phyloP scores from a whole-genome alignment of 2,113 vertebrate species.

The Myiagra hebetior region DNA sequence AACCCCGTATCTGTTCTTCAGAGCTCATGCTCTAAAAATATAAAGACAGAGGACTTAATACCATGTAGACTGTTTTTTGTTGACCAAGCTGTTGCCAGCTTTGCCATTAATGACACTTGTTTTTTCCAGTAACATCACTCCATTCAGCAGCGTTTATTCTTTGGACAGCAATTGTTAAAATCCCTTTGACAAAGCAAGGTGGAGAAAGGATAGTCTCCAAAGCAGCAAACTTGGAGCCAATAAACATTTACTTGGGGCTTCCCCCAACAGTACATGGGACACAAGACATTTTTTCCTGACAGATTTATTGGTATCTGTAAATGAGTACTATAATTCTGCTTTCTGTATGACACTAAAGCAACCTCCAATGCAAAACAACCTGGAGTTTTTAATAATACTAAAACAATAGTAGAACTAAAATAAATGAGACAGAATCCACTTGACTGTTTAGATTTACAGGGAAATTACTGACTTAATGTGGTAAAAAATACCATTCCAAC shows the following conservation, averaged over 20 bases:
- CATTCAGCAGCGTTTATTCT: background rate
- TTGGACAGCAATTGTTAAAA: background rate
- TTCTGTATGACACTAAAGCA: background rate
- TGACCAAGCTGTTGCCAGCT: background rate
- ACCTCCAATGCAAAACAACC: background rate
- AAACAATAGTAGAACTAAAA: background rate
- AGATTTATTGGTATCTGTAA: background rate
- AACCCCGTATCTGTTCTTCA: background rate
- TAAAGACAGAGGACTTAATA: background rate
- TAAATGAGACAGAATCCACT: background rate
- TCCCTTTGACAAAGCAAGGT: background rate
- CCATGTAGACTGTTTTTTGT: background rate
- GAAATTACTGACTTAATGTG: background rate
- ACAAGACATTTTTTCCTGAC: background rate
- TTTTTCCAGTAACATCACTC: background rate
- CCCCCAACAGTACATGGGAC: rapidly evolving
- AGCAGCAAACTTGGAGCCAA: background rate
- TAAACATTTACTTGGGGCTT: background rate
- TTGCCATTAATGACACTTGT: background rate
- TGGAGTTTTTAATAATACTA: background rate
- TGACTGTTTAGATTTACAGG: background rate
- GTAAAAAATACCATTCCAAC: background rate
- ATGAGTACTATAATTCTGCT: background rate
- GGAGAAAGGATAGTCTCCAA: background rate
- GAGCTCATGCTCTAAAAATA: background rate